Percentiles rank a stretch among this genome's conserved stretches.
Conservation (phyloP, 2,888 invertebrate genomes). For the Elgonia sp. region DNA sequence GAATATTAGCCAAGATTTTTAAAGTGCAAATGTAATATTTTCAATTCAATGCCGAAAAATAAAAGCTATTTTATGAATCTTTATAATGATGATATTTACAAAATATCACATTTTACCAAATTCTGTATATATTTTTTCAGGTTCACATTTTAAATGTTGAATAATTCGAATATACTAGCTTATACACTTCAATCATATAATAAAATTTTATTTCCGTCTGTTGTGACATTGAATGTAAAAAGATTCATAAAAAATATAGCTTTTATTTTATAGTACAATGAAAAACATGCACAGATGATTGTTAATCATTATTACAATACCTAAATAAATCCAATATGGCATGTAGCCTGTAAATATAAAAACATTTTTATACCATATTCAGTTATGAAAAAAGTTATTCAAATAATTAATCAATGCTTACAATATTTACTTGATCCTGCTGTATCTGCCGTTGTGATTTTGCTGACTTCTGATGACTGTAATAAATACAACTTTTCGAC, state of each 20-base stretch:
- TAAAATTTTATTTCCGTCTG: too few species aligned
- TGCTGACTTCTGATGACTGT: constrained; percentile 80
- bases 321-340: constrained; percentile 86
- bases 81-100: too few species aligned
- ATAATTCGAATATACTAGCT: too few species aligned
- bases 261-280: constrained; percentile 35
- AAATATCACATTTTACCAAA: too few species aligned
- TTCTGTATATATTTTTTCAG: too few species aligned
- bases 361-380: constrained; percentile 79
- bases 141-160: too few species aligned
- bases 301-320: constrained; percentile 83
- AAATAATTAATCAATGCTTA: constrained; percentile 75
- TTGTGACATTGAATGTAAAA: too few species aligned
- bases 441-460: constrained; percentile 85
- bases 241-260: background rate
- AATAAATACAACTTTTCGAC: constrained; percentile 84
- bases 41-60: too few species aligned
- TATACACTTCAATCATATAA: too few species aligned
- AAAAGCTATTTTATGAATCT: too few species aligned
- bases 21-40: too few species aligned
- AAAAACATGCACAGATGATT: constrained; percentile 62
- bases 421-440: constrained; percentile 83
- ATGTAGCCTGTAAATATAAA: constrained; percentile 86
- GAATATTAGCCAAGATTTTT: too few species aligned
- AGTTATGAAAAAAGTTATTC: background rate